Evolutionary conservation across 2,888 invertebrate species (phyloP).

Genomic region (Polyommatus icarus): DNA sequence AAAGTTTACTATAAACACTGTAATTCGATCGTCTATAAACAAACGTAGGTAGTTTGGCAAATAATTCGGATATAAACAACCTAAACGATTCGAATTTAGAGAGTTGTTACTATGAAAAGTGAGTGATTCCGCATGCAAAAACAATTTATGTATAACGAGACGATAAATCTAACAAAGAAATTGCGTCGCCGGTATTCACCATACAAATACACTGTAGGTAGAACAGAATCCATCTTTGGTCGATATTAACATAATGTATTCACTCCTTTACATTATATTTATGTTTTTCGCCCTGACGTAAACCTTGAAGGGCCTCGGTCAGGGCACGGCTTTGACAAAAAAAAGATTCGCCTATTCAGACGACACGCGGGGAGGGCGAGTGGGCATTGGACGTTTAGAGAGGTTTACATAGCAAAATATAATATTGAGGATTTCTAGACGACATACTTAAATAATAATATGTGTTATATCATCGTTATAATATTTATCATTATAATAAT

Average conservation of each 20-base stretch:
- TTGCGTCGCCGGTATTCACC: conserved; percentile 31
- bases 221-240: conserved; percentile 41
- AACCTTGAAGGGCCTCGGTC: conserved; percentile 48
- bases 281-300: conserved; percentile 49
- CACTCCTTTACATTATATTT: conserved; percentile 42
- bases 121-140: conserved; percentile 30
- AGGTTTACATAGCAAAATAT: neutral
- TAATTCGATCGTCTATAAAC: neutral
- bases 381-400: conserved; percentile 32
- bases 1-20: no score
- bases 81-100: conserved; percentile 11
- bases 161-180: conserved; percentile 34
- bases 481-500: no score
- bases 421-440: neutral
- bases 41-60: neutral
- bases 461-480: no score
- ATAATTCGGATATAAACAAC: neutral
- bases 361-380: conserved; percentile 38
- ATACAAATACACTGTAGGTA: conserved; percentile 35
- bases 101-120: conserved; percentile 23
- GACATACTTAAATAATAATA: no score
- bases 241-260: conserved; percentile 54
- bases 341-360: conserved; percentile 47
- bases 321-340: conserved; percentile 45
- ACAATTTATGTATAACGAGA: conserved; percentile 29